phyloP scores from a whole-genome alignment of 2,888 invertebrate species.

The Clusia tigrina region DNA sequence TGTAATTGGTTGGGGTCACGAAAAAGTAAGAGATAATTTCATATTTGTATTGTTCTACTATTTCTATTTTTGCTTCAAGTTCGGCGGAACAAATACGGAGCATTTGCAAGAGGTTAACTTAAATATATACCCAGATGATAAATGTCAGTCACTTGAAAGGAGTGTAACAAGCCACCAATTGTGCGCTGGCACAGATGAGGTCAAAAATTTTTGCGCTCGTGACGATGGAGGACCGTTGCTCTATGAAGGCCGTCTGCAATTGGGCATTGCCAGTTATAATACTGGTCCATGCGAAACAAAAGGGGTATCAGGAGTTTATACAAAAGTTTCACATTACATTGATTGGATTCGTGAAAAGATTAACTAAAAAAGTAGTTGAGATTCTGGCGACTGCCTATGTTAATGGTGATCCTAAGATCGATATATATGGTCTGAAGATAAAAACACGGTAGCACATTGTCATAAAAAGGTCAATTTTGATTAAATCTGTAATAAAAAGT shows the following conservation, averaged over 20 bases:
- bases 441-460: too few species aligned
- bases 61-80: conserved; percentile 43
- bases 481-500: too few species aligned
- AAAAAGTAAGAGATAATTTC: conserved; percentile 47
- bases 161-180: conserved; percentile 55
- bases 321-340: conserved; percentile 60
- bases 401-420: too few species aligned
- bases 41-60: too few species aligned
- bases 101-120: conserved; percentile 61
- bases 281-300: conserved; percentile 63
- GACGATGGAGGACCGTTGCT: conserved; percentile 61
- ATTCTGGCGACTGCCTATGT: too few species aligned
- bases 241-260: conserved; percentile 47
- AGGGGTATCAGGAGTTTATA: conserved; percentile 65
- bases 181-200: conserved; percentile 60
- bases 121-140: conserved; percentile 58
- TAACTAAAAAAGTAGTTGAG: too few species aligned
- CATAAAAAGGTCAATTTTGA: too few species aligned
- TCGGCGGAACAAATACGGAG: conserved; percentile 51
- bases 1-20: conserved; percentile 59
- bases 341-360: conserved; percentile 51
- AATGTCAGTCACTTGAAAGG: conserved; percentile 54
- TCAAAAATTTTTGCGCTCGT: conserved; percentile 59
- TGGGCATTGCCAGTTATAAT: conserved; percentile 66
- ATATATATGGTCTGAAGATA: too few species aligned